A percentile compares a stretch with the other conserved stretches of the same genome.
Evolutionary conservation across 2,797 vertebrate genomes (phyloP).

Genomic region (Toxotes lorentzi): DNA sequence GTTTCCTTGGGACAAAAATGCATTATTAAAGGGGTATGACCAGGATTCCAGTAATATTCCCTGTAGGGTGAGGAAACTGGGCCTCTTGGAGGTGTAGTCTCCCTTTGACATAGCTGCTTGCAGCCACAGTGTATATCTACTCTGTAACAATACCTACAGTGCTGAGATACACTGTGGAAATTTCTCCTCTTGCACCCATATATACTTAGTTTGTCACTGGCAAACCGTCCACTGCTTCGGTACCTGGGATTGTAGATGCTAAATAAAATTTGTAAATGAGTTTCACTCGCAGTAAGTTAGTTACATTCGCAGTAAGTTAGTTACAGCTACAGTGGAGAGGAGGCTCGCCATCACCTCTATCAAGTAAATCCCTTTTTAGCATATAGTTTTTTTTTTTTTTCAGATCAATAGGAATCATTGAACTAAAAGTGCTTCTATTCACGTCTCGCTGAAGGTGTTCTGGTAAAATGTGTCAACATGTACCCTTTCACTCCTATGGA

Average conservation of each 20-base stretch:
- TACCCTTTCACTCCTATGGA: slow-evolving; percentile 48
- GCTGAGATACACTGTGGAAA: slow-evolving; percentile 1
- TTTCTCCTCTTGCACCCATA: slow-evolving; percentile 5
- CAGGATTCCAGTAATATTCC: slow-evolving; percentile 29
- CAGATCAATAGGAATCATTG: slow-evolving; percentile 25
- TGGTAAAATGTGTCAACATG: slow-evolving; percentile 23
- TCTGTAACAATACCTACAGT: slow-evolving; percentile 12
- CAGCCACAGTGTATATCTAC: slow-evolving; percentile 25
- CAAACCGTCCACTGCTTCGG: background rate
- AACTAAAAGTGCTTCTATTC: slow-evolving; percentile 12
- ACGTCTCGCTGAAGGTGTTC: slow-evolving; percentile 7
- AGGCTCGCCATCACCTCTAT: background rate
- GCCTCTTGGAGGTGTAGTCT: slow-evolving; percentile 31
- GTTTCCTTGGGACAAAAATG: slow-evolving; percentile 44
- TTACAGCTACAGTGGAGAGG: background rate
- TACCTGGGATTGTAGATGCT: background rate
- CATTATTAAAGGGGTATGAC: slow-evolving; percentile 53
- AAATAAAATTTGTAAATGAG: background rate
- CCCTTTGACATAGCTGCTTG: slow-evolving; percentile 37
- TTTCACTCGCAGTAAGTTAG: no score
- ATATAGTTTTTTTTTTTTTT: background rate
- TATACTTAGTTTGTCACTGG: background rate
- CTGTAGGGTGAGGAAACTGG: slow-evolving; percentile 39
- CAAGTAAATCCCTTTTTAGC: background rate
- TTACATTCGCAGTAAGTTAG: background rate